Evolutionary conservation across 2,888 invertebrate genomes (phyloP).

Genomic region (Lasioglossum calceatum): DNA sequence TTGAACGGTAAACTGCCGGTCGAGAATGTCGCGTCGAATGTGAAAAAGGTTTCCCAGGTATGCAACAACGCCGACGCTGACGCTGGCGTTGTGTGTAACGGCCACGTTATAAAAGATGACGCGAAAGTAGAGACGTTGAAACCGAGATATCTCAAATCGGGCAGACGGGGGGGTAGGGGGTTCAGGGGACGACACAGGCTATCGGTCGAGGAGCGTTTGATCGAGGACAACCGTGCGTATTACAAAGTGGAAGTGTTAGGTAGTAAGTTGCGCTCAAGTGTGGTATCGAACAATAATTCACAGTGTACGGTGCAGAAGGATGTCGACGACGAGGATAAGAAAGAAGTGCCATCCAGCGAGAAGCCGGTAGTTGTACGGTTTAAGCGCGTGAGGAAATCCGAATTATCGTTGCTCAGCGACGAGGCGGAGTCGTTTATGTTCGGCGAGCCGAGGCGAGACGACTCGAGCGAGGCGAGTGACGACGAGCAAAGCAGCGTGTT

Average conservation of each 20-base stretch:
- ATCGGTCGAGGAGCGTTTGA: slow-evolving; percentile 86
- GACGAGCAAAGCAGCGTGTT: slow-evolving; percentile 82
- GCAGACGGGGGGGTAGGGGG: slow-evolving; percentile 69
- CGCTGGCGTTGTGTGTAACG: slow-evolving; percentile 59
- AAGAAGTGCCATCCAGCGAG: slow-evolving; percentile 80
- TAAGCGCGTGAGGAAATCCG: slow-evolving; percentile 90
- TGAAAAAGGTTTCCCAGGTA: slow-evolving; percentile 34
- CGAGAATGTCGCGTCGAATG: slow-evolving; percentile 24
- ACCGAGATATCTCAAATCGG: slow-evolving; percentile 53
- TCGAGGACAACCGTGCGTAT: slow-evolving; percentile 87
- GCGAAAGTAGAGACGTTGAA: slow-evolving; percentile 51
- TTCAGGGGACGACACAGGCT: slow-evolving; percentile 81
- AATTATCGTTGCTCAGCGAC: slow-evolving; percentile 91
- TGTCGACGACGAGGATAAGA: slow-evolving; percentile 67
- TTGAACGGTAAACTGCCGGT: slow-evolving; percentile 34
- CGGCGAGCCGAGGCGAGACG: slow-evolving; percentile 88
- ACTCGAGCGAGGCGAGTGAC: slow-evolving; percentile 86
- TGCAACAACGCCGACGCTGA: slow-evolving; percentile 7
- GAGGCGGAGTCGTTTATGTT: slow-evolving; percentile 96
- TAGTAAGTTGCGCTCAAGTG: slow-evolving; percentile 88
- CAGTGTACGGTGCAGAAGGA: slow-evolving; percentile 65
- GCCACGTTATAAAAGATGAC: slow-evolving; percentile 52
- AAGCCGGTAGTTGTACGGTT: slow-evolving; percentile 90
- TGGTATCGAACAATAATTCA: slow-evolving; percentile 70
- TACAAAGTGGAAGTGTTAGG: slow-evolving; percentile 91